These are phyloP conservation scores for Scaptomyza hsui DNA, from an alignment of 1,140 invertebrate genomes.

Conservation along the genomic window DNA sequence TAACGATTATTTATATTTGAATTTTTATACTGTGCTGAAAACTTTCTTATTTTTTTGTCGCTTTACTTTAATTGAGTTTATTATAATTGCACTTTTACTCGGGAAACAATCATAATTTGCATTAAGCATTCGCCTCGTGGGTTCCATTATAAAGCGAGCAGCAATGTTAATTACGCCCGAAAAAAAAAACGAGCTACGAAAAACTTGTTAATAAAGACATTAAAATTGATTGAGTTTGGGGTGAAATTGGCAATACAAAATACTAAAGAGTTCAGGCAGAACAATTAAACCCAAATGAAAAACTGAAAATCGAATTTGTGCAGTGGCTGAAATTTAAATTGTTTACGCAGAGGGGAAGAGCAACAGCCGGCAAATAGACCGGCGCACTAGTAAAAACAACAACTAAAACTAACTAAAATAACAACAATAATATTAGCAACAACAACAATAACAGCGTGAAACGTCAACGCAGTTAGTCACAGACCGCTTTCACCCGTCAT, in stretches of 20 bases:
- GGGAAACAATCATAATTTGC: slow-evolving; percentile 40
- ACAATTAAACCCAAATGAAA: slow-evolving; percentile 30
- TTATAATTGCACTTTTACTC: slow-evolving; percentile 62
- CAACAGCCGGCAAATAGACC: slow-evolving; percentile 39
- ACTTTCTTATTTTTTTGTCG: slow-evolving; percentile 14
- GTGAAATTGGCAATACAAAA: slow-evolving; percentile 37
- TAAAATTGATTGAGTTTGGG: slow-evolving; percentile 11
- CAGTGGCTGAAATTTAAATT: background rate
- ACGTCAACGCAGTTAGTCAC: slow-evolving; percentile 56
- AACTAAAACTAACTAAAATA: slow-evolving; percentile 15
- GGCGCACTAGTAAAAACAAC: slow-evolving; percentile 8
- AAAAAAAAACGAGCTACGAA: slow-evolving; percentile 9
- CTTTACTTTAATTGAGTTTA: slow-evolving; percentile 12
- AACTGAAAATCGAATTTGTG: slow-evolving; percentile 10
- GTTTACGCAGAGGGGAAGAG: slow-evolving; percentile 4
- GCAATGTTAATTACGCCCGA: slow-evolving; percentile 69
- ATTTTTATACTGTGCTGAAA: background rate
- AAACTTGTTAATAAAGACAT: slow-evolving; percentile 56
- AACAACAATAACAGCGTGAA: slow-evolving; percentile 28
- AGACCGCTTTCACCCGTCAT: slow-evolving; percentile 72
- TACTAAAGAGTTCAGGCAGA: slow-evolving; percentile 12
- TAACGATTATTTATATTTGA: too few species aligned
- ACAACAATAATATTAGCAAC: slow-evolving; percentile 3
- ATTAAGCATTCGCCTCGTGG: slow-evolving; percentile 61
- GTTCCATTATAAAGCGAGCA: slow-evolving; percentile 34